Conservation (phyloP, 2,888 invertebrate species). For the Drosophila subquinaria region DNA sequence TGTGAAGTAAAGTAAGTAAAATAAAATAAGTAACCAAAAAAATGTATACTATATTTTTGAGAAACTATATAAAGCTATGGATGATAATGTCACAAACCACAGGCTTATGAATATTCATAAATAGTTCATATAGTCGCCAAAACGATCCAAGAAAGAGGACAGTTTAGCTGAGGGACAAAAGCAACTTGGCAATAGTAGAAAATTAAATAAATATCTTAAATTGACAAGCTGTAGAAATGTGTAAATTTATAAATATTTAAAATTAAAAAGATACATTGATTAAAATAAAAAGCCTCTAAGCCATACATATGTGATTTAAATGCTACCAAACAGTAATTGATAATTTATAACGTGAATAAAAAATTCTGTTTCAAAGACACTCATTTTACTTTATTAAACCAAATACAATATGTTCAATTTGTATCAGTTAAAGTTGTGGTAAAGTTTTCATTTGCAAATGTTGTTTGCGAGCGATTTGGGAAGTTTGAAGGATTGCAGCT, state of each 20-base stretch:
- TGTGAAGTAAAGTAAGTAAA: no score
- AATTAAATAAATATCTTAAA: no score
- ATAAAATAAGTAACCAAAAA: no score
- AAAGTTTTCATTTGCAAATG: background rate
- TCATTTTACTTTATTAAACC: background rate
- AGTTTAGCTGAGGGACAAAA: no score
- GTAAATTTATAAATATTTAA: background rate
- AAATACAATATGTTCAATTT: background rate
- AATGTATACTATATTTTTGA: background rate
- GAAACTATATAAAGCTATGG: no score
- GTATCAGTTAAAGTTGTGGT: slow-evolving; percentile 1
- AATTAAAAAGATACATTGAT: background rate
- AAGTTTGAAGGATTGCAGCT: slow-evolving; percentile 15
- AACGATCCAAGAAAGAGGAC: no score
- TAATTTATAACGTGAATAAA: background rate
- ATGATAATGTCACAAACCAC: no score
- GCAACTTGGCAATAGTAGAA: no score
- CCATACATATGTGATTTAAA: background rate
- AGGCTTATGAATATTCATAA: no score
- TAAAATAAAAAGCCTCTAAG: slow-evolving; percentile 1
- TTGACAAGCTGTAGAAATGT: no score
- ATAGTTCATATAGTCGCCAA: no score
- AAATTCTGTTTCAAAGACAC: background rate
- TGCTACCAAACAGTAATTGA: background rate
- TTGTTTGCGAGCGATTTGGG: slow-evolving; percentile 6